These are phyloP conservation scores for Cladorhizidae sp. DNA, from an alignment of 37 sponge, comb jelly and placozoan genomes.

Conservation along the genomic window DNA sequence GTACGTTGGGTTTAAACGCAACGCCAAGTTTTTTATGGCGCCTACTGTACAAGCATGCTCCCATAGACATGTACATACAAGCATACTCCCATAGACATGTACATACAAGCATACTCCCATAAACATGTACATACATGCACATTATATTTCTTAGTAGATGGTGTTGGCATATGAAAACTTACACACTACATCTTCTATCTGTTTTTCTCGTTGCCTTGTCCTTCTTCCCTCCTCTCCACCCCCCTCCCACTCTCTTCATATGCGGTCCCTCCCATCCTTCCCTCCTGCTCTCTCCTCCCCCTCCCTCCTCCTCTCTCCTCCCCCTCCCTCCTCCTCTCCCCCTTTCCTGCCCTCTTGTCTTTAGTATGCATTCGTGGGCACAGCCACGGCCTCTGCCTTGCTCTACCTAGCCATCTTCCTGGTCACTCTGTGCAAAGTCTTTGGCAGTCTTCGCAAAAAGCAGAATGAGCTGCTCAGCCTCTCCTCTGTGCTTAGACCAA, in stretches of 20 bases:
- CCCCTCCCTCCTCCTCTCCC: conserved; percentile 9
- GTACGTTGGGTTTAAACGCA: too few relatives aligned
- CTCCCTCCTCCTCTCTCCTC: conserved; percentile 6
- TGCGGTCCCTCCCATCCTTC: too few relatives aligned
- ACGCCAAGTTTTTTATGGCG: too few relatives aligned
- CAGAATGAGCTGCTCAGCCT: conserved; percentile 18
- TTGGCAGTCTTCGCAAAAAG: conserved; percentile 1
- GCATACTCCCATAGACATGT: too few relatives aligned
- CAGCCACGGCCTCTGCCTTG: conserved; percentile 17
- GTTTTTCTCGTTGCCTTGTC: background rate
- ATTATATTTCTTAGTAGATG: too few relatives aligned
- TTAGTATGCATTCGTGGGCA: conserved; percentile 35
- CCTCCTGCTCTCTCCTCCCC: background rate
- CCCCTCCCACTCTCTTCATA: too few relatives aligned
- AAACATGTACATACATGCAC: too few relatives aligned
- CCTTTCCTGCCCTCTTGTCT: background rate
- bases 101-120: too few relatives aligned
- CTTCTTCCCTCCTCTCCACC: too few relatives aligned
- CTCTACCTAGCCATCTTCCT: conserved; percentile 37
- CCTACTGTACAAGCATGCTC: too few relatives aligned
- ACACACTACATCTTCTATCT: background rate
- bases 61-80: too few relatives aligned
- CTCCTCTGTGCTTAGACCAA: conserved; percentile 2
- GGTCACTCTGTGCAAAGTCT: conserved; percentile 5
- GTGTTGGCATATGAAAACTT: too few relatives aligned